A percentile compares a stretch with the other conserved stretches of the same genome.
phyloP scores from a whole-genome alignment of 2,113 vertebrate genomes.

The Cisticola juncidis region DNA sequence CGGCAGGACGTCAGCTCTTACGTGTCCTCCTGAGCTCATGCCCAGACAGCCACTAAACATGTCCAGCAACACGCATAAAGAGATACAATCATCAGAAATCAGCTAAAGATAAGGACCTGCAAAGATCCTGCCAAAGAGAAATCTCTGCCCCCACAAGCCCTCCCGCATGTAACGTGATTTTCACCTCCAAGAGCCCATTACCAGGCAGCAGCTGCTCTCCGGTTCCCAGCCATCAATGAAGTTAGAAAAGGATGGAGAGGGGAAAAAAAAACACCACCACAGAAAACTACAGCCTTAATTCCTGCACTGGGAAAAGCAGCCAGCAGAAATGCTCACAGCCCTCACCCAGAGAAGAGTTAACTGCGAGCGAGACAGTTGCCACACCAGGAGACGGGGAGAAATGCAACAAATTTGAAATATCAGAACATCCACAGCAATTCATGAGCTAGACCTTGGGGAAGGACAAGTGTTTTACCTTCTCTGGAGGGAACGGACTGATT shows the following conservation, averaged over 20 bases:
- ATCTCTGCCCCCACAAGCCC: not conserved
- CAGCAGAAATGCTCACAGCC: not conserved
- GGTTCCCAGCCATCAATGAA: not conserved
- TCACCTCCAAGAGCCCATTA: slow-evolving; percentile 8
- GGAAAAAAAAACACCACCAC: not conserved
- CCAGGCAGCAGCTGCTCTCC: not conserved
- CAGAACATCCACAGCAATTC: slow-evolving; percentile 43
- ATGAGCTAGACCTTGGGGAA: slow-evolving; percentile 52
- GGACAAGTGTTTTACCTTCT: slow-evolving; percentile 50
- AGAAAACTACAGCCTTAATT: not conserved
- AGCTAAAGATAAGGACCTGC: not conserved
- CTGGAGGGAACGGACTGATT: not conserved
- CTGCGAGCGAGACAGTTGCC: not conserved
- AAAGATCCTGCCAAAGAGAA: not conserved
- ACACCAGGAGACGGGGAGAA: slow-evolving; percentile 14
- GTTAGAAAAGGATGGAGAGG: not conserved
- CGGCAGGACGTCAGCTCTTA: not conserved
- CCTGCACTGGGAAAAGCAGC: not conserved
- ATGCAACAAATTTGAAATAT: slow-evolving; percentile 49
- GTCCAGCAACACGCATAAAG: not conserved
- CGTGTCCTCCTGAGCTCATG: not conserved
- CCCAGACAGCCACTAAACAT: not conserved
- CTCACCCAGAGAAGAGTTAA: slow-evolving; percentile 48
- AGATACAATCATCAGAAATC: not conserved
- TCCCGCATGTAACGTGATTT: not conserved